Evolutionary conservation across 2,888 invertebrate species (phyloP).

Genomic region (Thyatira batis): DNA sequence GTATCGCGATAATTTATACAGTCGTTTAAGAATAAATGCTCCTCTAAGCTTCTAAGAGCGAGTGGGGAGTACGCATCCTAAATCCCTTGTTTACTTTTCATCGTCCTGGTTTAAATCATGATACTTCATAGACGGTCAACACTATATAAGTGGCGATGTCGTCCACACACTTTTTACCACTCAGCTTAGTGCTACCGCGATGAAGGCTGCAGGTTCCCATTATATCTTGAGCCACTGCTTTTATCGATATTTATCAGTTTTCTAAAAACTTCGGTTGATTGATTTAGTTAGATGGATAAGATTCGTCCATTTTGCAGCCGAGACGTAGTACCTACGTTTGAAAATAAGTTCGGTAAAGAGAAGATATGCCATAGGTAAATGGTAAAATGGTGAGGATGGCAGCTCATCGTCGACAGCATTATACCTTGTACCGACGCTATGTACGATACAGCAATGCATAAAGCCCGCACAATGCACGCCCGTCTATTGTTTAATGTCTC

Average conservation of each 20-base stretch:
- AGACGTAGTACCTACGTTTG: too few relatives aligned
- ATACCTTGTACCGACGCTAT: conserved; percentile 54
- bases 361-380: conserved; percentile 36
- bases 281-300: too few relatives aligned
- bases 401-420: conserved; percentile 39
- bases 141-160: conserved; percentile 54
- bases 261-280: background rate
- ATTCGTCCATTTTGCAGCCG: too few relatives aligned
- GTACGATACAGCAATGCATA: conserved; percentile 63
- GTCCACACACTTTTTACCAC: conserved; percentile 54
- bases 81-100: conserved; percentile 62
- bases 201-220: conserved; percentile 55
- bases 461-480: conserved; percentile 68
- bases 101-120: conserved; percentile 60
- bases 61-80: conserved; percentile 38
- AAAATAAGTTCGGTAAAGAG: too few relatives aligned
- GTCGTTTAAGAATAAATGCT: too few relatives aligned
- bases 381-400: conserved; percentile 19
- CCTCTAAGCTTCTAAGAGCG: background rate
- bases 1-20: too few relatives aligned
- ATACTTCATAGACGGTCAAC: conserved; percentile 62
- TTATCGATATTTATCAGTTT: background rate
- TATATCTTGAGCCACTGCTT: background rate
- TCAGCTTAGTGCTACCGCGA: conserved; percentile 55
- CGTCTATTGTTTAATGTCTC: conserved; percentile 69